A percentile compares a stretch with the other conserved stretches of the same genome.
These are phyloP conservation scores for Meleagris gallopavo DNA, from an alignment of 2,113 vertebrate species.

Conservation along the genomic window DNA sequence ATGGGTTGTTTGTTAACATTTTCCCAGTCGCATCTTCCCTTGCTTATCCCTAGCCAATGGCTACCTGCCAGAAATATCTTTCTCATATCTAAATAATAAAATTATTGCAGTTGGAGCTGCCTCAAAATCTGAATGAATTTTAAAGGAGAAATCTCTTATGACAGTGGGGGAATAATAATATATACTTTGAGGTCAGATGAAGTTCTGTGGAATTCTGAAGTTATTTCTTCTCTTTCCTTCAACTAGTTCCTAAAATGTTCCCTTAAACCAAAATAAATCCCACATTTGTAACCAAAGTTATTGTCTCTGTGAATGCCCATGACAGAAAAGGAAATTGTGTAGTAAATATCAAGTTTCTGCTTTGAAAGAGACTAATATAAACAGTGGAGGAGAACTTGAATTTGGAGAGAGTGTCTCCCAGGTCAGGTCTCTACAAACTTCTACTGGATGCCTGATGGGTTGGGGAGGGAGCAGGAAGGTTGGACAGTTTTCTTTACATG, in stretches of 20 bases:
- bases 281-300: not conserved
- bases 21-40: slow-evolving; percentile 34
- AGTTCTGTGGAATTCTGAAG: not conserved
- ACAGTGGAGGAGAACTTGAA: not conserved
- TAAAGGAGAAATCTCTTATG: not conserved
- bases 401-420: not conserved
- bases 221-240: slow-evolving; percentile 20
- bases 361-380: not conserved
- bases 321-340: not conserved
- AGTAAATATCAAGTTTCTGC: not conserved
- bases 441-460: not conserved
- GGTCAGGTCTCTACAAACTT: not conserved
- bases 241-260: slow-evolving; percentile 9
- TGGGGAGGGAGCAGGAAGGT: rapidly evolving
- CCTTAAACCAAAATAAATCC: not conserved
- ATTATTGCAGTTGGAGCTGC: slow-evolving; percentile 14
- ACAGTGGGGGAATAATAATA: not conserved
- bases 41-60: slow-evolving; percentile 22
- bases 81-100: slow-evolving; percentile 39
- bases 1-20: slow-evolving; percentile 11
- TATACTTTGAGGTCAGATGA: not conserved
- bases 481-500: not conserved
- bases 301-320: not conserved
- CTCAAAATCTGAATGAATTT: not conserved
- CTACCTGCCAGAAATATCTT: slow-evolving; percentile 29